These are phyloP conservation scores for Hephaestus fuliginosus DNA, from an alignment of 2,797 vertebrate species.

Conservation along the genomic window DNA sequence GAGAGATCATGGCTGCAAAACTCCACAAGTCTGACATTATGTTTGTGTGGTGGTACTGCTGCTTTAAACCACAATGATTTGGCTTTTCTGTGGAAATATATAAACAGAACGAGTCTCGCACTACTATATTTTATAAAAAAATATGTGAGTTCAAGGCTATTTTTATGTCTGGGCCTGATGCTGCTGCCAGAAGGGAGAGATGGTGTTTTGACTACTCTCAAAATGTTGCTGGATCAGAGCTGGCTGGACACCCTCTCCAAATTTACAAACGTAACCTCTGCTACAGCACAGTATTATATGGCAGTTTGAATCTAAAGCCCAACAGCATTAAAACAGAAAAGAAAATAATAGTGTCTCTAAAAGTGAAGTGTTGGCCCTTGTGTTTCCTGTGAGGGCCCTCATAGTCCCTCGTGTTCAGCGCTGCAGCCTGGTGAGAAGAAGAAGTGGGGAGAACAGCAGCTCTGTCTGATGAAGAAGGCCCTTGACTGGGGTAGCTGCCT, in stretches of 20 bases:
- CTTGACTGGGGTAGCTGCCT: conserved; percentile 34
- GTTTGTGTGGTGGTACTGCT: not conserved
- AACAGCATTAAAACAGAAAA: conserved; percentile 1
- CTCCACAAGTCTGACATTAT: not conserved
- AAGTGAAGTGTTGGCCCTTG: conserved; percentile 8
- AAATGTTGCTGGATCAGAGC: not conserved
- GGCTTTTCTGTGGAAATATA: not conserved
- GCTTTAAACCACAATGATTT: not conserved
- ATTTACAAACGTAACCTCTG: not conserved
- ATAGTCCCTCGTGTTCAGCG: conserved; percentile 4
- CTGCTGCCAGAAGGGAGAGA: not conserved
- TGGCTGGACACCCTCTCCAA: not conserved
- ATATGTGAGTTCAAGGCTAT: not conserved
- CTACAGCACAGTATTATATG: not conserved
- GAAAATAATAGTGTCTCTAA: not conserved
- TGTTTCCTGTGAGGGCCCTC: conserved; percentile 34
- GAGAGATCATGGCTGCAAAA: not conserved
- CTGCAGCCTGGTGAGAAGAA: conserved; percentile 15
- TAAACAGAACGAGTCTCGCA: not conserved
- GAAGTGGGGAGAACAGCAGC: conserved; percentile 20
- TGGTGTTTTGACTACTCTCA: not conserved
- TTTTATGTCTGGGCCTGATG: not conserved
- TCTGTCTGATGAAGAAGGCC: conserved; percentile 34
- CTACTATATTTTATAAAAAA: not conserved
- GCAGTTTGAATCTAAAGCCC: conserved; percentile 1